Evolutionary conservation across 2,888 invertebrate species (phyloP), one percentile per base, ranked within the genome.

Genomic region (Mesoligia furuncula): DNA sequence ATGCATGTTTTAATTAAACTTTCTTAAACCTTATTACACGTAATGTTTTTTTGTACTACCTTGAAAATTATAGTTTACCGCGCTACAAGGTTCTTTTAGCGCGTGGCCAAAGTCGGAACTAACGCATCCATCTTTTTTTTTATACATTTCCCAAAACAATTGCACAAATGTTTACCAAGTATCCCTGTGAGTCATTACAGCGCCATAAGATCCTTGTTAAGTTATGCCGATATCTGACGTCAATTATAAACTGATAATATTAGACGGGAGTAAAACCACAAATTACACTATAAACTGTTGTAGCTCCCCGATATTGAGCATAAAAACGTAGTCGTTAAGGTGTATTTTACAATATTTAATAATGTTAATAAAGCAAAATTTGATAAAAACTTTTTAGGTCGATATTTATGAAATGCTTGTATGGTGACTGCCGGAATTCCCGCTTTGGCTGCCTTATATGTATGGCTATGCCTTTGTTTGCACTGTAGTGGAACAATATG

Each of bases 241-340:
- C 39, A 39, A 8, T 39, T 39, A 39, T 39, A 8, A 39, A 8
- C 39, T 39, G 51, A 6, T 68, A 57, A 64, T 80, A 73, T 79
- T 51, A 80, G 42, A 59, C 51, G 59, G 24, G 36, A 73, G 39
- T 42, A 36, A 73, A 54, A 80, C 79, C 79, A 66, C 79, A 73
- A 81, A 81, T 64, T 64, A 65, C 64, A 24, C n/a, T 42, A 67
- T 51, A 59, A 75, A 68, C 48, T n/a, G n/a, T n/a, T 15, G 31
- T 59, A 59, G 27, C 15, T 75, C 24, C 48, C 64, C 68, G 83
- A 71, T 71, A 64, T 48, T 51, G 77, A 36, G 15, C 64, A 72
- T 72, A 80, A 72, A 80, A 72, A 57, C 24, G 7, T 39, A 17
- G 20, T 27, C 7, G 24, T 48, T 80, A 45, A 11, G 45, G 51